Evolutionary conservation across 2,888 invertebrate species (phyloP).

Genomic region (Macaria notata): DNA sequence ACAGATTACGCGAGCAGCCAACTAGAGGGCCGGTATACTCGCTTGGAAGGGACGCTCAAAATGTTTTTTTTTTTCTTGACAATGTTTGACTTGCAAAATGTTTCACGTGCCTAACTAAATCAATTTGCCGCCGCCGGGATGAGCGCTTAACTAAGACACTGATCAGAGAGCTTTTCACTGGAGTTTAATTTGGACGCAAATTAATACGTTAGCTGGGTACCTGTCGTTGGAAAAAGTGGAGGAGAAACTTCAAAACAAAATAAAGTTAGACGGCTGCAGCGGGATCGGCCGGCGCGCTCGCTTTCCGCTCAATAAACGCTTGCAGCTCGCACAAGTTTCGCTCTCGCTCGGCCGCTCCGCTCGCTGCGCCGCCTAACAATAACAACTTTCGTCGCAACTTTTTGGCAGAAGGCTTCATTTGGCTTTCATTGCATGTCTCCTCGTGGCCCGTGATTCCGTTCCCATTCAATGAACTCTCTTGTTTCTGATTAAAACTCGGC

Average conservation of each 20-base stretch:
- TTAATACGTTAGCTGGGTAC: constrained; percentile 30
- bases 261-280: constrained; percentile 47
- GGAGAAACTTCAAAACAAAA: constrained; percentile 42
- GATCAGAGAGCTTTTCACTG: constrained; percentile 10
- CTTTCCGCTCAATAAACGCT: constrained; percentile 61
- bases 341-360: constrained; percentile 35
- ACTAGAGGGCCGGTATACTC: constrained; percentile 31
- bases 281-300: constrained; percentile 34
- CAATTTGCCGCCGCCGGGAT: constrained; percentile 35
- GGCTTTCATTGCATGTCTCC: constrained; percentile 35
- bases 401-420: constrained; percentile 47
- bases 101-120: constrained; percentile 33
- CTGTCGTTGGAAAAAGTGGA: constrained; percentile 43
- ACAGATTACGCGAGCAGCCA: constrained; percentile 64
- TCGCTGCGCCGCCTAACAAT: constrained; percentile 41
- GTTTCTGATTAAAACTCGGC: constrained; percentile 10
- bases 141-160: constrained; percentile 9
- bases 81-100: constrained; percentile 50
- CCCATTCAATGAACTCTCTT: constrained; percentile 10
- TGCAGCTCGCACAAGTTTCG: constrained; percentile 43
- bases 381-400: constrained; percentile 54
- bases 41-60: constrained; percentile 41
- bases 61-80: constrained; percentile 53
- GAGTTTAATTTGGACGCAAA: constrained; percentile 30
- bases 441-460: constrained; percentile 8